Percentiles rank a stretch among this genome's conserved stretches.
These are phyloP conservation scores for Linyphia triangularis DNA, from an alignment of 2,888 invertebrate genomes.

Conservation along the genomic window DNA sequence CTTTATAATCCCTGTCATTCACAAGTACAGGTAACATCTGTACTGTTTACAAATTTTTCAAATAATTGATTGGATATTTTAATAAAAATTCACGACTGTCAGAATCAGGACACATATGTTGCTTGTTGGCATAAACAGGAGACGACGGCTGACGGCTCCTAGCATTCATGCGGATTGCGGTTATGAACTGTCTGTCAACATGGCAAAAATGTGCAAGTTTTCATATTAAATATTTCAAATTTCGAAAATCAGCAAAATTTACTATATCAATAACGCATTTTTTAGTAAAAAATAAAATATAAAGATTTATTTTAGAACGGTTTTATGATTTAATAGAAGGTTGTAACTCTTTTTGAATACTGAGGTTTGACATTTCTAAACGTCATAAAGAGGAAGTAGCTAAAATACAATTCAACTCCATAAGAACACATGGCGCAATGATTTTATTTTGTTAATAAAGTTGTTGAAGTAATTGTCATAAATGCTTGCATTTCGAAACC, in stretches of 20 bases:
- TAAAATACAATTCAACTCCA: conserved; percentile 32
- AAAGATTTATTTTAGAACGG: too few species aligned
- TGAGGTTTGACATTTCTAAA: background rate
- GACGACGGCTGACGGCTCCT: conserved; percentile 52
- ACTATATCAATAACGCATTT: background rate
- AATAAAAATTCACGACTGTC: background rate
- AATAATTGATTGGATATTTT: conserved; percentile 6
- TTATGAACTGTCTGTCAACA: conserved; percentile 36
- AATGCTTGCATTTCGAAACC: conserved; percentile 18
- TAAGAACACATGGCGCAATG: conserved; percentile 61
- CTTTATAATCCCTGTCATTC: conserved; percentile 79
- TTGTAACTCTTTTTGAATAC: background rate
- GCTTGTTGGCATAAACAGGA: conserved; percentile 58
- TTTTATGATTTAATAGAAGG: too few species aligned
- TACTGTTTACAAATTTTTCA: conserved; percentile 7
- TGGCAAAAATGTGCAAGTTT: background rate
- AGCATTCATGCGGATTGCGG: conserved; percentile 30
- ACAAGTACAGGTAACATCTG: conserved; percentile 80
- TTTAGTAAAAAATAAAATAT: too few species aligned
- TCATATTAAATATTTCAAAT: background rate
- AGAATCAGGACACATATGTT: conserved; percentile 57
- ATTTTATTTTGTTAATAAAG: conserved; percentile 54
- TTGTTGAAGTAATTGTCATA: background rate
- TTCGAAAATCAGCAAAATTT: background rate
- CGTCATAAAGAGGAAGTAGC: background rate